These are phyloP conservation scores for Aegithalos caudatus DNA, from an alignment of 2,113 vertebrate species.

Conservation along the genomic window DNA sequence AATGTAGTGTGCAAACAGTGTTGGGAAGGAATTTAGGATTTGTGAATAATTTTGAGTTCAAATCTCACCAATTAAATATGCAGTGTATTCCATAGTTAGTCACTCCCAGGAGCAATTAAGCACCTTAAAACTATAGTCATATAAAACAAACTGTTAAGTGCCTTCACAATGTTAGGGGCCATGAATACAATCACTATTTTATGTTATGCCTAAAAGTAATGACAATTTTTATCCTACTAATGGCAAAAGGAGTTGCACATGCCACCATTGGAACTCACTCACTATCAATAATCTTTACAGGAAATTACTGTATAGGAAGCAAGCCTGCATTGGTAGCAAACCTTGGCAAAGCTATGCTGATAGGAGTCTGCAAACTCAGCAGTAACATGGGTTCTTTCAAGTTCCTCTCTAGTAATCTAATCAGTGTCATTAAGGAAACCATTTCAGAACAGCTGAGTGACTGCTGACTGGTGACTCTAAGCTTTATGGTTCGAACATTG, in stretches of 20 bases:
- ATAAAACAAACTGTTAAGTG: not conserved
- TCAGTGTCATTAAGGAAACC: not conserved
- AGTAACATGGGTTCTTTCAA: not conserved
- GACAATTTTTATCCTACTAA: not conserved
- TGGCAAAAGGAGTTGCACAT: not conserved
- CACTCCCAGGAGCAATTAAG: not conserved
- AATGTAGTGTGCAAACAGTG: not conserved
- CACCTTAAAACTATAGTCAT: not conserved
- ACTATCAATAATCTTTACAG: not conserved
- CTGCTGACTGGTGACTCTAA: not conserved
- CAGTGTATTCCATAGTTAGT: not conserved
- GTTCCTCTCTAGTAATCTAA: conserved; percentile 6
- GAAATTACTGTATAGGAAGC: not conserved
- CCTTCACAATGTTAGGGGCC: not conserved
- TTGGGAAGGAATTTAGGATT: not conserved
- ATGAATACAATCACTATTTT: not conserved
- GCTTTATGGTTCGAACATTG: not conserved
- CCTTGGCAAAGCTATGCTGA: not conserved
- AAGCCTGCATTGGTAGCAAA: not conserved
- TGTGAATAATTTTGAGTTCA: not conserved
- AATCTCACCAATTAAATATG: not conserved
- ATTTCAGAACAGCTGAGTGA: not conserved
- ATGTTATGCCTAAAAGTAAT: not conserved
- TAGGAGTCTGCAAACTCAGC: not conserved
- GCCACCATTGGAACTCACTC: not conserved